Evolutionary conservation across 2,888 invertebrate genomes (phyloP), one percentile per base, ranked within the genome.

Genomic region (Eugnorisma glareosa): DNA sequence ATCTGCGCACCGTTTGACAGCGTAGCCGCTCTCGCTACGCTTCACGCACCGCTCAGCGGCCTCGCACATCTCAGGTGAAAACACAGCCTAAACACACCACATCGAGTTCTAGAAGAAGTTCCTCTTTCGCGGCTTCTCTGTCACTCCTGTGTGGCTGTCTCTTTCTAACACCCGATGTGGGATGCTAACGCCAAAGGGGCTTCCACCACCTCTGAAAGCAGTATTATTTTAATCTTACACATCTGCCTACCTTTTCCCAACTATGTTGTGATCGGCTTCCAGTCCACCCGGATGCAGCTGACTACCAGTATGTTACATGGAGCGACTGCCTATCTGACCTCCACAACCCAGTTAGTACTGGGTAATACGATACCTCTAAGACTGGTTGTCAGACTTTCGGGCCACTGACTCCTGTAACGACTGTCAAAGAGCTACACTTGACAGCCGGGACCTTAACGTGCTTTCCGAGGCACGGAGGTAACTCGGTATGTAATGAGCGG

Each of bases 101-200:
- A 63, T 68, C 24, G 28, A 51, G 48, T 57, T 61, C 6, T 57
- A n/a, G 54, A 10, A 51, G 8, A 13, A 57, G 54, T n/a, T 54
- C n/a, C 1, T 11, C 4, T 54, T n/a, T 45, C 21, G 48, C 10
- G 48, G 28, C 6, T 5, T 57, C n/a, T 57, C 51, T 51, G 10
- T 51, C n/a, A n/a, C 51, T 11, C 51, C 51, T 51, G 51, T 24
- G 24, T 24, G 10, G 24, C 11, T 51, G 51, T 63, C 35, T 45
- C 13, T n/a, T 40, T 77, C 67, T 48, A 45, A 37, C 1, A 1
- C 59, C n/a, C 59, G 35, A 51, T 61, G 80, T 79, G 48, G 31
- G 13, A 35, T 48, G 31, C 43, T 40, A 40, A 37, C 51, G 31
- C 7, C 0, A 0, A 13, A 1, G n/a, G n/a, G 13, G 1, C 54